Percentiles rank a stretch among this genome's conserved stretches.
phyloP scores from a whole-genome alignment of 2,888 invertebrate genomes.

The Therioaphis trifolii region DNA sequence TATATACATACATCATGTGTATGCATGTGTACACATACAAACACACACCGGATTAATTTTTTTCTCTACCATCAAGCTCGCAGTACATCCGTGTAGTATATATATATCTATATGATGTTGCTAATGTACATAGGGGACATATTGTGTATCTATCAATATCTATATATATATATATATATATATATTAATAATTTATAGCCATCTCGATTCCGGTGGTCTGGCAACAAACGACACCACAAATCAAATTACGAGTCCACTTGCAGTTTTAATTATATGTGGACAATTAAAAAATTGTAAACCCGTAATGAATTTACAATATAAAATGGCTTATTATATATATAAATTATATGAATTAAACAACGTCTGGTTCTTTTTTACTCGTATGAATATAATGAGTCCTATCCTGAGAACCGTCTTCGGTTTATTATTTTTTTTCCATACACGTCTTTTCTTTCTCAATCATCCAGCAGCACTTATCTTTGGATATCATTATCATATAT shows the following conservation, averaged over 20 bases:
- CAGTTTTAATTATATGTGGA: slow-evolving; percentile 56
- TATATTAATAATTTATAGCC: slow-evolving; percentile 58
- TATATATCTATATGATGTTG: background rate
- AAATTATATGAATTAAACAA: slow-evolving; percentile 63
- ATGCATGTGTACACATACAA: no score
- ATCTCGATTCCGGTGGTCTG: slow-evolving; percentile 62
- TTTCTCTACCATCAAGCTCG: background rate
- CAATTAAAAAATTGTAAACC: slow-evolving; percentile 57
- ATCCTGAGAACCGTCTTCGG: slow-evolving; percentile 62
- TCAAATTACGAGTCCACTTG: slow-evolving; percentile 60
- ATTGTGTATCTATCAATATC: no score
- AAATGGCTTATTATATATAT: slow-evolving; percentile 49
- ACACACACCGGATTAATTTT: slow-evolving; percentile 11
- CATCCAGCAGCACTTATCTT: slow-evolving; percentile 54
- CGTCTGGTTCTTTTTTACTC: slow-evolving; percentile 49
- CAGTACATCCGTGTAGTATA: background rate
- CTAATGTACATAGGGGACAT: slow-evolving; percentile 10
- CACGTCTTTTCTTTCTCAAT: slow-evolving; percentile 40
- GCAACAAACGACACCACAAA: slow-evolving; percentile 55
- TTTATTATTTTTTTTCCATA: slow-evolving; percentile 47
- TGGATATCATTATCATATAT: slow-evolving; percentile 53
- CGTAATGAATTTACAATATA: slow-evolving; percentile 62
- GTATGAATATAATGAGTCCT: slow-evolving; percentile 56
- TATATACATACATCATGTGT: background rate
- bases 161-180: background rate